phyloP scores from a whole-genome alignment of 1,140 invertebrate species.

The Aphaenogaster ashmeadi region DNA sequence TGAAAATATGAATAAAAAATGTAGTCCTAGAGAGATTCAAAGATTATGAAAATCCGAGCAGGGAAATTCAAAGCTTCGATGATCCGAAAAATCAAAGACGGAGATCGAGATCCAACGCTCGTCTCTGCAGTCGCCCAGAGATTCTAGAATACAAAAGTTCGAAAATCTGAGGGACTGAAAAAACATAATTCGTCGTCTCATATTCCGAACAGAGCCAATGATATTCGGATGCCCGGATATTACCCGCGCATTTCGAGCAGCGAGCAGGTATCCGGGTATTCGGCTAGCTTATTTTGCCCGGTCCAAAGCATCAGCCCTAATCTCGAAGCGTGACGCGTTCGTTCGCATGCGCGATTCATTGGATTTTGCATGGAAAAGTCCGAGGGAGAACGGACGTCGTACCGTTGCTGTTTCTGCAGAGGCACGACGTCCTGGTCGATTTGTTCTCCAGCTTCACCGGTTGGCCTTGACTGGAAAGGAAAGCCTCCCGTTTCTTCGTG shows the following conservation, averaged over 20 bases:
- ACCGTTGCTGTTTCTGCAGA: constrained; percentile 84
- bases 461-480: constrained; percentile 82
- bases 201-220: neutral
- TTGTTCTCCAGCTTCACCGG: constrained; percentile 85
- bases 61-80: neutral
- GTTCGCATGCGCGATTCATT: constrained; percentile 11
- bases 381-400: constrained; percentile 53
- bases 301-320: constrained; percentile 22
- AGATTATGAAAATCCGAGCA: neutral
- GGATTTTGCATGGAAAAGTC: neutral
- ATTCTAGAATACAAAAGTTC: neutral
- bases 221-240: neutral
- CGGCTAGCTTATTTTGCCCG: neutral
- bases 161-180: neutral
- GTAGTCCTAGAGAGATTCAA: neutral
- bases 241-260: neutral
- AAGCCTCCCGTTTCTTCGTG: constrained; percentile 83
- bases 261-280: neutral
- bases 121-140: neutral
- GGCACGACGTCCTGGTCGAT: constrained; percentile 81
- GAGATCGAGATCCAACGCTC: neutral
- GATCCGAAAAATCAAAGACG: neutral
- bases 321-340: constrained; percentile 4
- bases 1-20: neutral
- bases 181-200: neutral